These are phyloP conservation scores for Tenualosa thibaudeaui DNA, from an alignment of 2,797 vertebrate genomes.

Conservation along the genomic window DNA sequence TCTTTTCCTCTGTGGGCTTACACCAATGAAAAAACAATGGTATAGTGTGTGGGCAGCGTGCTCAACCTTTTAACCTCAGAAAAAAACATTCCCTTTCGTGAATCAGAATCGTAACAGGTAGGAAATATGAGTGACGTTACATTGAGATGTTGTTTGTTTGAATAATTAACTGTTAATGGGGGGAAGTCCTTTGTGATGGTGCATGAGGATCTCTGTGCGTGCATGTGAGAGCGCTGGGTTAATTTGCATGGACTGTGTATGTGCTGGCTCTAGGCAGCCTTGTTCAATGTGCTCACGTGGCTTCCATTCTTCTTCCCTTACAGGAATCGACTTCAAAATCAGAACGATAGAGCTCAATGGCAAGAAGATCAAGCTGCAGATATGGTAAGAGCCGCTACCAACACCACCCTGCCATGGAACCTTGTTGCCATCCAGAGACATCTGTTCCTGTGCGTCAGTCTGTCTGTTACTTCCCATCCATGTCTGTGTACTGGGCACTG, in stretches of 20 bases:
- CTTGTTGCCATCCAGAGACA: not conserved
- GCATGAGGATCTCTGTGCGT: not conserved
- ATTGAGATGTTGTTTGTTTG: not conserved
- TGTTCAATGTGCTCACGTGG: conserved; percentile 10
- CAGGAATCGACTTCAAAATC: conserved; percentile 99
- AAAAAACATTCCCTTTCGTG: not conserved
- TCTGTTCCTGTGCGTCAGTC: not conserved
- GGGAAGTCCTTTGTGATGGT: not conserved
- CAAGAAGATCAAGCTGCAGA: conserved; percentile 98
- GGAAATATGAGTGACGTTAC: not conserved
- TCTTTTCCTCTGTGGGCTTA: not conserved
- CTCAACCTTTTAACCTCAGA: not conserved
- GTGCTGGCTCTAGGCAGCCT: not conserved
- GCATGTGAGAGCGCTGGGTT: not conserved
- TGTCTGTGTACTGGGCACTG: not conserved
- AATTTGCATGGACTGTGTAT: not conserved
- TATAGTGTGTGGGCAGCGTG: not conserved
- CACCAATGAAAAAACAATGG: not conserved
- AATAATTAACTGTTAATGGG: not conserved
- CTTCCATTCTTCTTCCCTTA: conserved; percentile 57
- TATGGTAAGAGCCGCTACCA: conserved; percentile 82
- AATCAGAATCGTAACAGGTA: not conserved
- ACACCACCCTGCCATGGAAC: not conserved
- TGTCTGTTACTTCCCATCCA: not conserved
- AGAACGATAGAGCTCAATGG: conserved; percentile 96